Conservation (phyloP, 2,888 invertebrate genomes). For the Napeogenes sylphis region DNA sequence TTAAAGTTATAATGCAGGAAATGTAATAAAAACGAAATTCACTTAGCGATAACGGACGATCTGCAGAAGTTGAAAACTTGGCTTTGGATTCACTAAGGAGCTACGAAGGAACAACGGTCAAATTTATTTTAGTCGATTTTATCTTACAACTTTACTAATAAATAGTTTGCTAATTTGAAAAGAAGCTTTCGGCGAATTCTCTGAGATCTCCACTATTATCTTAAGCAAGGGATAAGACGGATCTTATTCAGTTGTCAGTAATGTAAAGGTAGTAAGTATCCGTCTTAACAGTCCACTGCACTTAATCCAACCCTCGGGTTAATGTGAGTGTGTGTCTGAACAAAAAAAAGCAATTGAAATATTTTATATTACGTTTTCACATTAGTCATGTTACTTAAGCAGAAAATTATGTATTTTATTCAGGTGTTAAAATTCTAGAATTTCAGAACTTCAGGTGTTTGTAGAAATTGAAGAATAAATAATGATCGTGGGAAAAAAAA, state of each 20-base stretch:
- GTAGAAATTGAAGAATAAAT: too few species aligned
- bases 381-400: too few species aligned
- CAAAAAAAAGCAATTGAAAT: too few species aligned
- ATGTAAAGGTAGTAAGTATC: background rate
- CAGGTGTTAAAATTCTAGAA: too few species aligned
- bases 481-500: background rate
- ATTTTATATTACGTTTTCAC: too few species aligned
- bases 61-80: conserved; percentile 6
- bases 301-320: too few species aligned
- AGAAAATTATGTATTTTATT: too few species aligned
- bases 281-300: too few species aligned
- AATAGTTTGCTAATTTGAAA: conserved; percentile 7
- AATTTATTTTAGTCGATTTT: background rate
- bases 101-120: background rate
- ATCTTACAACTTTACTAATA: conserved; percentile 1
- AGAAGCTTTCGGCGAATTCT: background rate
- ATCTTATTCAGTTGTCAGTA: background rate
- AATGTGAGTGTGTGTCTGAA: too few species aligned
- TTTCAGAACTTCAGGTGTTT: too few species aligned
- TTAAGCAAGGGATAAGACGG: background rate
- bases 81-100: background rate
- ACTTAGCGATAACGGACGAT: conserved; percentile 5
- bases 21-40: background rate
- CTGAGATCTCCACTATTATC: background rate
- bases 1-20: background rate